These are phyloP conservation scores for Mugil cephalus DNA, from an alignment of 2,113 vertebrate genomes.

Conservation along the genomic window DNA sequence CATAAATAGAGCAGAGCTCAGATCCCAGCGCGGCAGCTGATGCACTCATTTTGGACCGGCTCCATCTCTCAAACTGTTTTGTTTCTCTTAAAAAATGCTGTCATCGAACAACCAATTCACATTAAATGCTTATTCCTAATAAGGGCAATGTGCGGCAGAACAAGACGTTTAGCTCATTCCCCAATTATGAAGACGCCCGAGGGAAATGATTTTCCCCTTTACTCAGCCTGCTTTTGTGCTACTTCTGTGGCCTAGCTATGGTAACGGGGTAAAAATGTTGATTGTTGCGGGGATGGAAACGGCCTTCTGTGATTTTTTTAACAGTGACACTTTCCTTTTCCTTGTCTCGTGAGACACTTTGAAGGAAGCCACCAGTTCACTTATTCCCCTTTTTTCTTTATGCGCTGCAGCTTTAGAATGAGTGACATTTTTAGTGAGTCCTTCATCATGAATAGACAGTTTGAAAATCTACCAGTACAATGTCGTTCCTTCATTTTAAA, in stretches of 20 bases:
- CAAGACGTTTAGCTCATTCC: conserved; percentile 74
- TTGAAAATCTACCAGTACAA: conserved; percentile 11
- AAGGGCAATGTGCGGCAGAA: conserved; percentile 71
- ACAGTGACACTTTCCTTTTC: too few relatives aligned
- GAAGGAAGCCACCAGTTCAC: neutral
- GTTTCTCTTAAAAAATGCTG: conserved; percentile 61
- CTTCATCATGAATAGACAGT: conserved; percentile 5
- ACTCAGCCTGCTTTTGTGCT: conserved; percentile 52
- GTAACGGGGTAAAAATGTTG: conserved; percentile 60
- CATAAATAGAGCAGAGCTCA: conserved; percentile 62
- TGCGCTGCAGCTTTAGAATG: conserved; percentile 11
- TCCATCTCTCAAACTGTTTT: conserved; percentile 42
- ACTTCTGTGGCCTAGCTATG: conserved; percentile 36
- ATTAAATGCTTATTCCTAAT: conserved; percentile 81
- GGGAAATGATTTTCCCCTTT: conserved; percentile 56
- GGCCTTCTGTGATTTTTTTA: neutral
- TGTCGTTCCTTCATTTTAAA: neutral
- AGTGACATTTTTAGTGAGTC: conserved; percentile 4
- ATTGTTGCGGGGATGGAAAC: conserved; percentile 19
- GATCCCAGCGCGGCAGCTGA: conserved; percentile 54
- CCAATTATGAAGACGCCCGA: conserved; percentile 67
- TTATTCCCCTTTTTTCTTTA: conserved; percentile 11
- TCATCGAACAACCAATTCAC: conserved; percentile 74
- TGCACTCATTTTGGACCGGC: conserved; percentile 54
- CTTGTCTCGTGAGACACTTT: conserved; percentile 31